These are phyloP conservation scores for Etheostoma perlongum DNA, from an alignment of 2,797 vertebrate genomes.

Conservation along the genomic window DNA sequence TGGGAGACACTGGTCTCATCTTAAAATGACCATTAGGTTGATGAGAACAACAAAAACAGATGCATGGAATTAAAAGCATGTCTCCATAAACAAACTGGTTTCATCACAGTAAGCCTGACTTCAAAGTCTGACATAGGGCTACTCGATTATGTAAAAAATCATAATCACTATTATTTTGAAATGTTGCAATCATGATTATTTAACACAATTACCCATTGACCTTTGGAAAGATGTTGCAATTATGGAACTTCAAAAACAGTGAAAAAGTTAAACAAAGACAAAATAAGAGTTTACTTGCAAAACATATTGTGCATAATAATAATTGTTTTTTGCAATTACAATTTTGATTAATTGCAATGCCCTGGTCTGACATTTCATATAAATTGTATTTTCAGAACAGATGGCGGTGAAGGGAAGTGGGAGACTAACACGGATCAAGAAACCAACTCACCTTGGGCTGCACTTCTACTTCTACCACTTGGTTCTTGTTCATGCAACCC, in stretches of 20 bases:
- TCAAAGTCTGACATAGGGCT: neutral
- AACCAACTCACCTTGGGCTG: constrained; percentile 93
- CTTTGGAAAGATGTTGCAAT: no score
- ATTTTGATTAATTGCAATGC: no score
- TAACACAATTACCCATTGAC: no score
- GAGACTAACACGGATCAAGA: constrained; percentile 16
- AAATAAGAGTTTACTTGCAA: no score
- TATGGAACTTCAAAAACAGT: no score
- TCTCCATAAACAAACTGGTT: constrained; percentile 10
- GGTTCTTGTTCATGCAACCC: constrained; percentile 90
- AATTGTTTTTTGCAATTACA: no score
- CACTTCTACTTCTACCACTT: constrained; percentile 93
- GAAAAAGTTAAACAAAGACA: no score
- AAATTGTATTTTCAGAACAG: constrained; percentile 5
- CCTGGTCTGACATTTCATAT: constrained; percentile 12
- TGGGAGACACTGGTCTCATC: constrained; percentile 16
- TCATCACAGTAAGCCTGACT: constrained; percentile 18
- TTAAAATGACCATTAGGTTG: constrained; percentile 22
- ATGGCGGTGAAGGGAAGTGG: constrained; percentile 19
- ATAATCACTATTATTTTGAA: no score
- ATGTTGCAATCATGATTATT: no score
- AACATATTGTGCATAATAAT: no score
- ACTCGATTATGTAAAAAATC: no score
- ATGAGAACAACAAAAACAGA: constrained; percentile 31
- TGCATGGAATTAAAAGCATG: constrained; percentile 13